Base-by-base conservation (phyloP, 2,797 vertebrate genomes). In the Amblyopsis hoosieri region DNA sequence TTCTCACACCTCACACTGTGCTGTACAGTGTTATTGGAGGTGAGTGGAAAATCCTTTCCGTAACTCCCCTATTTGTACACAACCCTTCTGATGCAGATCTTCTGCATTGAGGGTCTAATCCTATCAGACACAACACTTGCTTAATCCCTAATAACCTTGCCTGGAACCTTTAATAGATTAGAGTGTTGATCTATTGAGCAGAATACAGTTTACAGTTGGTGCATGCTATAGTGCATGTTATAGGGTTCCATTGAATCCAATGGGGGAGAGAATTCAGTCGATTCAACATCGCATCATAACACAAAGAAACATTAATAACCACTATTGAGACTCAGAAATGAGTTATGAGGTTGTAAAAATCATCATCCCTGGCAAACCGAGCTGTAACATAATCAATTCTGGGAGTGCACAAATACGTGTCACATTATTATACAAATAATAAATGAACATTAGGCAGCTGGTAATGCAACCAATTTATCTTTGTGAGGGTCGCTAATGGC, bases 391-490 rank as follows among this genome's bases (percentile, higher is more conserved):
- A 82, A 89, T 91, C 76, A 87, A 87, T 88, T 90, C 76, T 74
- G 82, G 64, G 72, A 62, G 74, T 75, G 66, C 70, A 71, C 82
- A 85, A 85, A 84, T 78, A 80, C 57, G 69, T 73, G 79, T 69
- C 83, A 82, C 83, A 88, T 88, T 78, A 85, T 91, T 90, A 90
- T 84, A 71, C 79, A 84, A 88, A 90, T 91, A 92, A 92, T 87
- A 87, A 89, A 91, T 92, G 79, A 91, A 85, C 78, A 87, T 90
- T 85, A 84, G 85, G 84, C 69, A 46, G 78, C 76, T 72, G 73
- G 79, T 91, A 93, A 92, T 92, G 86, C 82, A 85, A 57, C 75
- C 89, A 82, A 91, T 93, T 92, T 90, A 87, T 92, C 90, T 92
- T 91, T 84, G 68, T 88, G 87, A 90, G 83, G 78, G 71, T 62